A percentile compares a stretch with the other conserved stretches of the same genome.
Evolutionary conservation across 2,888 invertebrate genomes (phyloP).

Genomic region (Pterobdella sp.): DNA sequence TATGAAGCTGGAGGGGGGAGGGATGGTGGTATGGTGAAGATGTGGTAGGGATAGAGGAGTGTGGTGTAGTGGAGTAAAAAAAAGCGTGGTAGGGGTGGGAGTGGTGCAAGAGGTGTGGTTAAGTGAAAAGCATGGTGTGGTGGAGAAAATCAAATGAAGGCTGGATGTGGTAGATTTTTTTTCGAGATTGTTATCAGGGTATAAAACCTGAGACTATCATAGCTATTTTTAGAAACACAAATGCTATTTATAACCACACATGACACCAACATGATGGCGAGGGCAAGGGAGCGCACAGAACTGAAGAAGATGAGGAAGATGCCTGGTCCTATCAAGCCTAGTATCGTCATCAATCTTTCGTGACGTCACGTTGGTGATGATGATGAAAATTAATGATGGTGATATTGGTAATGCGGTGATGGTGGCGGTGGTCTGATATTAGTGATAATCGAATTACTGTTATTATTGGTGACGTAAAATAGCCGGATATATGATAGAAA

Average conservation of each 20-base stretch:
- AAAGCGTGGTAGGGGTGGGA: background rate
- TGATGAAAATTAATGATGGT: background rate
- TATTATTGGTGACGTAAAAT: background rate
- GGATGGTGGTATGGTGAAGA: background rate
- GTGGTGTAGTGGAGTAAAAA: too few relatives aligned
- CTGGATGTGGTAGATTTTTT: background rate
- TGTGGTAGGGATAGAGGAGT: background rate
- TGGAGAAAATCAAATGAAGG: background rate
- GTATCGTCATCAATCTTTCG: constrained; percentile 60
- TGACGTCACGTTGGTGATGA: background rate
- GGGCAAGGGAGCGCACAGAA: constrained; percentile 62
- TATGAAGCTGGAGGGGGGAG: constrained; percentile 56
- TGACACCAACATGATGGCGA: constrained; percentile 60
- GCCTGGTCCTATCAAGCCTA: constrained; percentile 67
- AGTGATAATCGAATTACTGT: background rate
- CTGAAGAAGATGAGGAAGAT: constrained; percentile 64
- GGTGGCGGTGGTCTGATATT: background rate
- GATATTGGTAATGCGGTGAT: background rate
- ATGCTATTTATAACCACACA: background rate
- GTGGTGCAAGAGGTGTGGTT: background rate
- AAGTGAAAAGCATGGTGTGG: background rate
- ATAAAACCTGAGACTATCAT: background rate
- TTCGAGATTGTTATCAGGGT: background rate
- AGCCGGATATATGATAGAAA: too few relatives aligned
- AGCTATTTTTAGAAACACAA: background rate